phyloP scores from a whole-genome alignment of 2,888 invertebrate species.

The Dioctria linearis region DNA sequence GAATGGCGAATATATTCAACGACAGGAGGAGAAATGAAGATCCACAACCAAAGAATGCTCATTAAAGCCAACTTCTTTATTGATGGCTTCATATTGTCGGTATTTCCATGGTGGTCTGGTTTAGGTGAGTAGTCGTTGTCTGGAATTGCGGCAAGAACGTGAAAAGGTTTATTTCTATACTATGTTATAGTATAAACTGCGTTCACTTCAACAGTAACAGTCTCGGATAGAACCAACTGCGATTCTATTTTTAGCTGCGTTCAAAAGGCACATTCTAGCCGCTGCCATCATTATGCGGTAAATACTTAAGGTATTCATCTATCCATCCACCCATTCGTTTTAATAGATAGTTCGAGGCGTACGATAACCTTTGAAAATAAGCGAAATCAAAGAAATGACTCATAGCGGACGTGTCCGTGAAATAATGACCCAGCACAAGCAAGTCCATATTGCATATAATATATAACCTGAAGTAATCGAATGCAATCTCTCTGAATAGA shows the following conservation, averaged over 20 bases:
- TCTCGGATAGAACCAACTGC: not conserved
- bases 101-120: constrained; percentile 40
- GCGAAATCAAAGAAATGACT: constrained; percentile 20
- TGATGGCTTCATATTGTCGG: constrained; percentile 35
- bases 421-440: constrained; percentile 10
- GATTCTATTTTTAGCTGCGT: constrained; percentile 34
- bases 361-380: constrained; percentile 2
- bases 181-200: not conserved
- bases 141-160: not conserved
- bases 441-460: not conserved
- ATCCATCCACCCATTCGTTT: no score
- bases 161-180: not conserved
- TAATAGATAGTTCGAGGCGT: constrained; percentile 6
- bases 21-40: constrained; percentile 36
- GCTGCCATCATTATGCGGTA: not conserved
- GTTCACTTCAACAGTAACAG: not conserved
- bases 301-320: no score
- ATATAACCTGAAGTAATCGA: constrained; percentile 2
- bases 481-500: constrained; percentile 7
- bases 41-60: constrained; percentile 41
- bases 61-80: constrained; percentile 42
- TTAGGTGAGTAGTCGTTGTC: not conserved
- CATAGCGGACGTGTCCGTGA: constrained; percentile 23
- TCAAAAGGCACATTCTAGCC: constrained; percentile 20
- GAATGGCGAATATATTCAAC: not conserved